Evolutionary conservation across 2,888 invertebrate genomes (phyloP).

Genomic region (Melanotus villosus): DNA sequence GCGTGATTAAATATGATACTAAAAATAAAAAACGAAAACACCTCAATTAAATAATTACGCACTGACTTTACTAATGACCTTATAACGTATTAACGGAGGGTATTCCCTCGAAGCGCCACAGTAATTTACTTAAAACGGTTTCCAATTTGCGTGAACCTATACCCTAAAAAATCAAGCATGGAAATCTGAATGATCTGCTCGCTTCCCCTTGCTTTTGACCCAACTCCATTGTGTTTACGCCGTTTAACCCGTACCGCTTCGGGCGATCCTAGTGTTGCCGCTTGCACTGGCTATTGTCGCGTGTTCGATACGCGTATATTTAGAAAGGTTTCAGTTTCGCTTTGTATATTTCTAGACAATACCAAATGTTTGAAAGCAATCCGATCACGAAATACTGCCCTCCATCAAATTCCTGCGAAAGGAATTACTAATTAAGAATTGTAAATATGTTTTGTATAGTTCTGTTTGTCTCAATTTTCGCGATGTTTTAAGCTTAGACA

Average conservation of each 20-base stretch:
- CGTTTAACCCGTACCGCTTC: conserved; percentile 9
- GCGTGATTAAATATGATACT: no score
- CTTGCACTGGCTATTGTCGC: background rate
- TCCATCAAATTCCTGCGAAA: background rate
- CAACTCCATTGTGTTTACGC: conserved; percentile 9
- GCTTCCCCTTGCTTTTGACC: conserved; percentile 8
- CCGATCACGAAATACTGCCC: background rate
- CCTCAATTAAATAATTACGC: no score
- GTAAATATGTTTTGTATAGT: no score
- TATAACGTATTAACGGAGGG: background rate
- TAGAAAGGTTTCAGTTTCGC: conserved; percentile 7
- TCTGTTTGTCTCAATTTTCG: no score
- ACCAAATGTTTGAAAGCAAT: background rate
- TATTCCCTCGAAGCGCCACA: background rate
- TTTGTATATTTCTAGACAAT: background rate
- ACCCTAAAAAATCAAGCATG: background rate
- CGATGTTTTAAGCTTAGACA: no score
- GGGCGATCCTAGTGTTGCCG: conserved; percentile 1
- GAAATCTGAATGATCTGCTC: conserved; percentile 5
- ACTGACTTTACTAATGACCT: background rate
- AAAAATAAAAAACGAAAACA: no score
- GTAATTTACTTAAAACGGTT: background rate
- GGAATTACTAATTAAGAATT: no score
- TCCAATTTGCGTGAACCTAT: background rate
- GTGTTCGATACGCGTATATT: conserved; percentile 10